phyloP scores from a whole-genome alignment of 2,888 invertebrate genomes.

The Parnassius glacialis region DNA sequence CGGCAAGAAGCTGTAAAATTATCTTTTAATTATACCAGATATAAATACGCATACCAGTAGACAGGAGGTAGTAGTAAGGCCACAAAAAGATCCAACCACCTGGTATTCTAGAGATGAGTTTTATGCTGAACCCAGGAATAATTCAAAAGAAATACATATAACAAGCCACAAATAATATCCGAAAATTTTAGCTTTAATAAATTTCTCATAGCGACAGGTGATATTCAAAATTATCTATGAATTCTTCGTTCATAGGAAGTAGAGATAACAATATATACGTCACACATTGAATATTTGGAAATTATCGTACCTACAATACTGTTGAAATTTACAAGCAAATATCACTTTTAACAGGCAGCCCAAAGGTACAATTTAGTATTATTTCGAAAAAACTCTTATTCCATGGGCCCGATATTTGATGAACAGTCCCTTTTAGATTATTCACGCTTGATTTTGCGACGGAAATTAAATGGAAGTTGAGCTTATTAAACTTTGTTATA shows the following conservation, averaged over 20 bases:
- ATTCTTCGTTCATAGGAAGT: slow-evolving; percentile 18
- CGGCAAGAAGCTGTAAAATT: no score
- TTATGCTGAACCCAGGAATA: no score
- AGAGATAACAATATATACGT: slow-evolving; percentile 8
- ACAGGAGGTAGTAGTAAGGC: background rate
- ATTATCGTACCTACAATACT: slow-evolving; percentile 12
- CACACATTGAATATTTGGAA: slow-evolving; percentile 3
- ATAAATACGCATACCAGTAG: background rate
- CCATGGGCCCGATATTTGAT: slow-evolving; percentile 2
- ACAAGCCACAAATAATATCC: no score
- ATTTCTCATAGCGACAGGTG: slow-evolving; percentile 20
- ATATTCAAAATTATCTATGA: slow-evolving; percentile 17
- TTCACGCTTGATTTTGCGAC: slow-evolving; percentile 4
- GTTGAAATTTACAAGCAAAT: background rate
- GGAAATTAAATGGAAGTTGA: slow-evolving; percentile 13
- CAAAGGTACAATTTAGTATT: background rate
- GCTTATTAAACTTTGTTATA: background rate
- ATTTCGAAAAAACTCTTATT: background rate
- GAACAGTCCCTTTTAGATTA: slow-evolving; percentile 15
- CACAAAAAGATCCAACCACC: no score
- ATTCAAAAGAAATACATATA: no score
- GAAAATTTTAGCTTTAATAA: slow-evolving; percentile 3
- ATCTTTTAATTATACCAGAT: no score
- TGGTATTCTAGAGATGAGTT: no score
- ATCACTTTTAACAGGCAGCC: background rate